Evolutionary conservation across 1,140 invertebrate genomes (phyloP).

Genomic region (Drosophila insularis): DNA sequence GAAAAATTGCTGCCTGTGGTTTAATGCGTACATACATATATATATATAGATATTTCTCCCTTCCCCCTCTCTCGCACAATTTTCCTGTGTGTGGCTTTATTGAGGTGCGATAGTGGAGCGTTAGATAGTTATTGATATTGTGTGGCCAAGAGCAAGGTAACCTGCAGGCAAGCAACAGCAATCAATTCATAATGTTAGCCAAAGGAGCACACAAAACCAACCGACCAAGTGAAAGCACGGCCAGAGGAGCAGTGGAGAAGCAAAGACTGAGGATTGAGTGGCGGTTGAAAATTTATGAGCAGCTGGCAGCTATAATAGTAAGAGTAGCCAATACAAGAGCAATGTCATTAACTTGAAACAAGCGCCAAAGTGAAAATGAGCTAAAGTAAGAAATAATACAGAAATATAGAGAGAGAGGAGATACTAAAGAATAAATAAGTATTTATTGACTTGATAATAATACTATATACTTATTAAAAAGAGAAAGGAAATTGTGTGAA

Average conservation of each 20-base stretch:
- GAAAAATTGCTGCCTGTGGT: conserved; percentile 57
- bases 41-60: not conserved
- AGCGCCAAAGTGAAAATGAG: conserved; percentile 42
- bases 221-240: not conserved
- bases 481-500: no score
- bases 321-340: conserved; percentile 34
- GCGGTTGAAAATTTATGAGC: conserved; percentile 61
- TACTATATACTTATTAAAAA: no score
- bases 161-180: conserved; percentile 49
- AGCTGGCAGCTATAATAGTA: conserved; percentile 38
- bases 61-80: not conserved
- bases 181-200: conserved; percentile 70
- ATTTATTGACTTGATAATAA: conserved; percentile 39
- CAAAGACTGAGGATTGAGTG: conserved; percentile 11
- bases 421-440: conserved; percentile 23
- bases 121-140: conserved; percentile 74
- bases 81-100: not conserved
- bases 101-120: conserved; percentile 29
- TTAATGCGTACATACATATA: conserved; percentile 3
- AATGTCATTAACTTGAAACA: conserved; percentile 60
- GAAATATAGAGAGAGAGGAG: not conserved
- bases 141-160: conserved; percentile 24
- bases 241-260: conserved; percentile 13
- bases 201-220: not conserved
- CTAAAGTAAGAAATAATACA: conserved; percentile 7